Percentiles rank a stretch among this genome's conserved stretches.
phyloP scores from a whole-genome alignment of 2,888 invertebrate genomes.

The Calliphora vomitoria region DNA sequence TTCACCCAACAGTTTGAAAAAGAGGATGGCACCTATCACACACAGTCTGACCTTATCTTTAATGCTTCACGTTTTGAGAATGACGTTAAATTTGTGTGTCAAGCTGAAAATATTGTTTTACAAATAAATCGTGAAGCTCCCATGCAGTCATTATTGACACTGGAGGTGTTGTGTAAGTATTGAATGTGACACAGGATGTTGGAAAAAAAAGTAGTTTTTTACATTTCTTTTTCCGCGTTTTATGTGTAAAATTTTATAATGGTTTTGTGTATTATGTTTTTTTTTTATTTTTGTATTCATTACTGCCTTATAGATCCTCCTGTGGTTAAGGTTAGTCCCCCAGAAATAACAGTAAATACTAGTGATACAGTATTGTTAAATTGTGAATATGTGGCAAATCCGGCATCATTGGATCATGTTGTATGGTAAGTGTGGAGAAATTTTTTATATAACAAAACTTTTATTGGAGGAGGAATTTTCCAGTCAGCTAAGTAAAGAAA shows the following conservation, averaged over 20 bases:
- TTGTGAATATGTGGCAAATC: constrained; percentile 94
- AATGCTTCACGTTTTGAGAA: constrained; percentile 93
- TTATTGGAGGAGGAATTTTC: not conserved
- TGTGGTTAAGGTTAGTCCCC: constrained; percentile 90
- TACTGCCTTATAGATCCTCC: constrained; percentile 90
- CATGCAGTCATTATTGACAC: constrained; percentile 88
- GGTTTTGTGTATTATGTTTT: constrained; percentile 5
- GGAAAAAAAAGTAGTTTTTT: not conserved
- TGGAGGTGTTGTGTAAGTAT: constrained; percentile 94
- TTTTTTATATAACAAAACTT: not conserved
- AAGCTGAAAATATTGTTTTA: constrained; percentile 93
- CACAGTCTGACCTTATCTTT: constrained; percentile 91
- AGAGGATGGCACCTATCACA: constrained; percentile 91
- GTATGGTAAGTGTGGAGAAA: constrained; percentile 89
- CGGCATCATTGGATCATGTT: constrained; percentile 90
- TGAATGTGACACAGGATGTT: constrained; percentile 24
- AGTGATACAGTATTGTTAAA: constrained; percentile 90
- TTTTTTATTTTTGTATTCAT: constrained; percentile 74
- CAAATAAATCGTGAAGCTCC: constrained; percentile 90
- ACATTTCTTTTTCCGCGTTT: constrained; percentile 20
- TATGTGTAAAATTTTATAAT: constrained; percentile 15
- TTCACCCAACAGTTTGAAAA: constrained; percentile 85
- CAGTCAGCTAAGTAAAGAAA: no score
- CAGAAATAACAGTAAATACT: constrained; percentile 92
- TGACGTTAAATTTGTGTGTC: constrained; percentile 91